Evolutionary conservation across 2,888 invertebrate species (phyloP).

Genomic region (Stramonita haemastoma): DNA sequence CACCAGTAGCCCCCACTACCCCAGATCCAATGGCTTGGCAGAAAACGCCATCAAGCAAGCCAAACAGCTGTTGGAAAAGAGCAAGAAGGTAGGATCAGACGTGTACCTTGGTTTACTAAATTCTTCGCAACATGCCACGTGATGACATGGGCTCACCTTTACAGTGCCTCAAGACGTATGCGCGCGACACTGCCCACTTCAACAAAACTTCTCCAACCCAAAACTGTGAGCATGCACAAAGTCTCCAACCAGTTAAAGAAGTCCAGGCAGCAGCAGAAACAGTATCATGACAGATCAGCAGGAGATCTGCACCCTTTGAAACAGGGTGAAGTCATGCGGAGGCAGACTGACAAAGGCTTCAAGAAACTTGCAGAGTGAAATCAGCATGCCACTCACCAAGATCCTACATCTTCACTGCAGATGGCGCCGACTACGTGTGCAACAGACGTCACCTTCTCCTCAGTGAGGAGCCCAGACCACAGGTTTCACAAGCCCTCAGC

Average conservation of each 20-base stretch:
- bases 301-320: not conserved
- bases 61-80: slow-evolving; percentile 5
- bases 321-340: not conserved
- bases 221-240: not conserved
- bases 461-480: too few species aligned
- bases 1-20: slow-evolving; percentile 29
- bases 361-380: not conserved
- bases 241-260: not conserved
- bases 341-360: slow-evolving; percentile 22
- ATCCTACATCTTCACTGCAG: not conserved
- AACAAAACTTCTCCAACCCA: slow-evolving; percentile 6
- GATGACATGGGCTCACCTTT: not conserved
- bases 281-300: not conserved
- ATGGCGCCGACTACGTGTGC: too few species aligned
- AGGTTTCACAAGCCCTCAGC: too few species aligned
- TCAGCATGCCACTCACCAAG: not conserved
- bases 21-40: slow-evolving; percentile 14
- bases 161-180: not conserved
- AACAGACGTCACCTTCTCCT: too few species aligned
- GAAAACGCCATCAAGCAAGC: slow-evolving; percentile 27
- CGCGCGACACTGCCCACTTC: not conserved
- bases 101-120: not conserved
- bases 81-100: not conserved
- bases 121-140: not conserved
- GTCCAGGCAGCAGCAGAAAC: not conserved